These are phyloP conservation scores for Congeria kusceri DNA, from an alignment of 2,888 invertebrate genomes.

Conservation along the genomic window DNA sequence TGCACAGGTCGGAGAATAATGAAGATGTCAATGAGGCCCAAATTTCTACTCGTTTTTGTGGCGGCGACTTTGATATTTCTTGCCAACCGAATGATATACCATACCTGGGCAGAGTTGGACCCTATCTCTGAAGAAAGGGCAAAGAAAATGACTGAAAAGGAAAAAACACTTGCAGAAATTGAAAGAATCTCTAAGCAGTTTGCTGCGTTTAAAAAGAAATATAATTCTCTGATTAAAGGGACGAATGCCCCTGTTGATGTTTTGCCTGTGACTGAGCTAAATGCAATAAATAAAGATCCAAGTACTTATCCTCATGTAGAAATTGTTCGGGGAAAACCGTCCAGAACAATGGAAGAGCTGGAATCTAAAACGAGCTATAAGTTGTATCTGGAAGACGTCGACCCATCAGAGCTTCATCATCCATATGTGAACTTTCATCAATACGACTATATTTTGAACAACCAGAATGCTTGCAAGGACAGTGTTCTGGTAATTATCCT, in stretches of 20 bases:
- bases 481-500: slow-evolving; percentile 55
- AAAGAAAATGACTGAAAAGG: slow-evolving; percentile 7
- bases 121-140: background rate
- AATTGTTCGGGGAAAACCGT: background rate
- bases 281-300: background rate
- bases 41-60: slow-evolving; percentile 1
- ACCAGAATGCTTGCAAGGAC: slow-evolving; percentile 49
- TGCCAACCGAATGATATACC: slow-evolving; percentile 12
- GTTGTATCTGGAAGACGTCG: slow-evolving; percentile 20
- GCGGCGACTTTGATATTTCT: background rate
- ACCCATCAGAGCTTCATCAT: slow-evolving; percentile 21
- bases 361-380: slow-evolving; percentile 21
- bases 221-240: background rate
- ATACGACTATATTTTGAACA: slow-evolving; percentile 51
- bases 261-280: background rate
- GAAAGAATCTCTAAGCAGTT: slow-evolving; percentile 30
- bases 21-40: slow-evolving; percentile 15
- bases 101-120: background rate
- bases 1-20: too few relatives aligned
- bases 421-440: slow-evolving; percentile 33
- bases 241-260: background rate
- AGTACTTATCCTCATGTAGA: background rate
- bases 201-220: slow-evolving; percentile 14
- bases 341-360: background rate
- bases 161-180: slow-evolving; percentile 6